These are phyloP conservation scores for Myotis lucifugus DNA, from an alignment of 2,113 vertebrate genomes.

Conservation along the genomic window DNA sequence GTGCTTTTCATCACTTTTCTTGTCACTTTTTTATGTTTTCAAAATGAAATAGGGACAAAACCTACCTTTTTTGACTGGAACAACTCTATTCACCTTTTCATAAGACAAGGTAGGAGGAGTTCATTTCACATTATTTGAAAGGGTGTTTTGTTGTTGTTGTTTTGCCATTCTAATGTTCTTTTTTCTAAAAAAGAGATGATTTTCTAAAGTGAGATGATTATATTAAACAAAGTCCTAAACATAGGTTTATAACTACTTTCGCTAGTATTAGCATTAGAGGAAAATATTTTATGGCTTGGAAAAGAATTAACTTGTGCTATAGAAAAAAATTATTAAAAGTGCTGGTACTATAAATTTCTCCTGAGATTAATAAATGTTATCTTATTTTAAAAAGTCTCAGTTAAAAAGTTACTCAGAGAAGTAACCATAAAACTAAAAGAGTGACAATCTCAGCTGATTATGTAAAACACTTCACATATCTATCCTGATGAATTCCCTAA, in stretches of 20 bases:
- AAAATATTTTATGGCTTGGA: background rate
- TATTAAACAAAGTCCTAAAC: background rate
- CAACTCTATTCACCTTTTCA: background rate
- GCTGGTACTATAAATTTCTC: background rate
- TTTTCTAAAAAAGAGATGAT: no score
- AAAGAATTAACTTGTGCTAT: background rate
- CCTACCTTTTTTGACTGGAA: background rate
- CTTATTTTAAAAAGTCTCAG: background rate
- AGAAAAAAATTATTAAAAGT: background rate
- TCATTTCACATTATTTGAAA: background rate
- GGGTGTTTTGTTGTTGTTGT: background rate
- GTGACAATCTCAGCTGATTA: background rate
- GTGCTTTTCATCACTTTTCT: conserved; percentile 64
- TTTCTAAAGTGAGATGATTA: background rate
- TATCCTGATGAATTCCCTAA: background rate
- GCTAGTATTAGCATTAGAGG: background rate
- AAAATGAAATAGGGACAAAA: conserved; percentile 35
- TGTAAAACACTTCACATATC: background rate
- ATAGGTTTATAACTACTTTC: background rate
- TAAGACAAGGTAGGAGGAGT: background rate
- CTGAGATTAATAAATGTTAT: background rate
- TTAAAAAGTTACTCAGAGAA: background rate
- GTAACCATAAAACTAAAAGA: background rate
- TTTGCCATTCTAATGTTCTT: background rate
- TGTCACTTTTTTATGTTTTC: conserved; percentile 64